Conservation (phyloP, 2,888 invertebrate genomes). For the Thera obeliscata region DNA sequence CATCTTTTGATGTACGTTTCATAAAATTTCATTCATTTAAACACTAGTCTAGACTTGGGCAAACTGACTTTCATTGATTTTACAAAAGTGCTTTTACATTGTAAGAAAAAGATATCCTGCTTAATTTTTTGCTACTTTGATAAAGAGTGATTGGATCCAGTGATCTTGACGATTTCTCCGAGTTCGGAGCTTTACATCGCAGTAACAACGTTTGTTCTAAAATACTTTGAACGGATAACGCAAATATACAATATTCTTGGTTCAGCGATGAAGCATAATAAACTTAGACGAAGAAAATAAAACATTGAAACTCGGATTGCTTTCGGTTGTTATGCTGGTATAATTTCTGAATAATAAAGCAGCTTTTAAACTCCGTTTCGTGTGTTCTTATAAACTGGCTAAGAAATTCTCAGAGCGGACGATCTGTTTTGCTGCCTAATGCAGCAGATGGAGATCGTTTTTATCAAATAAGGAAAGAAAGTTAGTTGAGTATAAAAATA, state of each 20-base stretch:
- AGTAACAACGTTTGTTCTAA: not conserved
- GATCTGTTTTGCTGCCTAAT: conserved; percentile 31
- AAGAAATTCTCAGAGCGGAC: conserved; percentile 26
- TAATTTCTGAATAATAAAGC: conserved; percentile 42
- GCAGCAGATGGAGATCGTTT: conserved; percentile 12
- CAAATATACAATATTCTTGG: conserved; percentile 30
- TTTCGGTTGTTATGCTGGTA: conserved; percentile 41
- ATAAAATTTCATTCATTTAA: no score
- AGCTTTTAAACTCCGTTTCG: conserved; percentile 40
- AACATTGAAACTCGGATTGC: conserved; percentile 43
- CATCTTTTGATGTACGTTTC: no score
- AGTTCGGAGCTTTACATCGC: not conserved
- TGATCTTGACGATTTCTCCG: not conserved
- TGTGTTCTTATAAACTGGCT: conserved; percentile 30
- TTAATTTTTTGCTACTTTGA: not conserved
- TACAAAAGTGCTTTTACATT: no score
- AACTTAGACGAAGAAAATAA: conserved; percentile 41
- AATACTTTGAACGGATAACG: conserved; percentile 17
- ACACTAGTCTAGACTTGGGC: no score
- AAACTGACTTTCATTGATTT: no score
- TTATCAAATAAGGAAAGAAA: conserved; percentile 25
- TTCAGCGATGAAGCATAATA: conserved; percentile 34
- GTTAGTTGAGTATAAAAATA: conserved; percentile 12
- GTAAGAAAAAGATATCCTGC: no score
- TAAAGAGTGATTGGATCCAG: not conserved